A percentile compares a stretch with the other conserved stretches of the same genome.
phyloP scores from a whole-genome alignment of 2,113 vertebrate genomes.

The Silurus meridionalis region DNA sequence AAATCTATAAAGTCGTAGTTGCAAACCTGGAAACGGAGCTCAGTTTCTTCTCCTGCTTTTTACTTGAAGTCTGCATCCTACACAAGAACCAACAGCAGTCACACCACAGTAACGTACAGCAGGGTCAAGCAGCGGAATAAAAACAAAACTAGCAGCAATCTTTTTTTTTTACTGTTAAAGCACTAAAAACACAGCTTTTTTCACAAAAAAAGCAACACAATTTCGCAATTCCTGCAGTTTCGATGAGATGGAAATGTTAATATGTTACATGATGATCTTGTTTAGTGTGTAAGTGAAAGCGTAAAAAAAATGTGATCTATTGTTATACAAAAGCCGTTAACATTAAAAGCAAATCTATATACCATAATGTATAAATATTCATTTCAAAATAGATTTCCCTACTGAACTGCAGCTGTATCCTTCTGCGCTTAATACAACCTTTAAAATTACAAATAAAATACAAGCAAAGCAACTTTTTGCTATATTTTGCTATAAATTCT shows the following conservation, averaged over 20 bases:
- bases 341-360: background rate
- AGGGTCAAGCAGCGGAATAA: background rate
- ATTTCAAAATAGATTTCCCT: background rate
- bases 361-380: background rate
- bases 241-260: slow-evolving; percentile 2
- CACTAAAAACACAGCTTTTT: background rate
- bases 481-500: no score
- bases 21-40: background rate
- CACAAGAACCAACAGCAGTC: slow-evolving; percentile 40
- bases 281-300: slow-evolving; percentile 34
- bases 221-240: background rate
- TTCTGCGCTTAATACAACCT: background rate
- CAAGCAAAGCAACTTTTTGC: no score
- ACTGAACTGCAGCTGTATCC: background rate
- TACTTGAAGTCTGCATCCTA: slow-evolving; percentile 79
- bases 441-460: background rate
- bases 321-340: slow-evolving; percentile 15
- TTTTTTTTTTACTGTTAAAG: background rate
- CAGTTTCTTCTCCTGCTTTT: slow-evolving; percentile 76
- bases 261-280: background rate
- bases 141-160: background rate
- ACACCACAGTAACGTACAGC: background rate
- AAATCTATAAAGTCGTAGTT: background rate
- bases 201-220: background rate
- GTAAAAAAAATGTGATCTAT: background rate